A percentile compares a stretch with the other conserved stretches of the same genome.
These are phyloP conservation scores for Arion vulgaris DNA, from an alignment of 1,140 invertebrate genomes.

Conservation along the genomic window DNA sequence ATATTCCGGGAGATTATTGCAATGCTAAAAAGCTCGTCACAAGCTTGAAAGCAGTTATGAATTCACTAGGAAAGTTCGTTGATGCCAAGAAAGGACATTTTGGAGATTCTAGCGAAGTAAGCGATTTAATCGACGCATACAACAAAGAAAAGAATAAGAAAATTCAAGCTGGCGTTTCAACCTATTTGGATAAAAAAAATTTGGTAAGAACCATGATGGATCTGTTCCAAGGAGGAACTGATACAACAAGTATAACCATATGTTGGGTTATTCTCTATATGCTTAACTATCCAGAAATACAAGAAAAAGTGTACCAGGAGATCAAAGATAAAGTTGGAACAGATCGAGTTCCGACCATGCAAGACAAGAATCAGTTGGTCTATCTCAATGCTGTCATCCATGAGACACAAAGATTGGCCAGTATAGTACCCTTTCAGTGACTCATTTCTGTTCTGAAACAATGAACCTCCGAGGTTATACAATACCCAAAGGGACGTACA, in stretches of 20 bases:
- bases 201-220: conserved; percentile 33
- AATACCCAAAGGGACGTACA: neutral
- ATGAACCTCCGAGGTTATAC: conserved; percentile 43
- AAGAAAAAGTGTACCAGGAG: neutral
- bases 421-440: conserved; percentile 34
- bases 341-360: neutral
- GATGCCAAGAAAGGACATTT: neutral
- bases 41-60: conserved; percentile 31
- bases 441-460: neutral
- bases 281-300: conserved; percentile 81
- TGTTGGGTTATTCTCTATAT: conserved; percentile 91
- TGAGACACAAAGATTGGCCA: conserved; percentile 43
- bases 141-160: conserved; percentile 36
- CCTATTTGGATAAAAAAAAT: conserved; percentile 28
- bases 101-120: conserved; percentile 27
- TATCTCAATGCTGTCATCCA: conserved; percentile 25
- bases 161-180: conserved; percentile 11
- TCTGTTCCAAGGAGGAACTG: conserved; percentile 83
- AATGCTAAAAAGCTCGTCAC: conserved; percentile 35
- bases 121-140: conserved; percentile 50
- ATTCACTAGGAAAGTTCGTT: neutral
- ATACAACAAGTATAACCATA: conserved; percentile 87
- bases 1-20: conserved; percentile 47
- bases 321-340: neutral
- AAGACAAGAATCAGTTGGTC: neutral